Conservation (phyloP, 2,797 vertebrate genomes). For the Diceros bicornis region DNA sequence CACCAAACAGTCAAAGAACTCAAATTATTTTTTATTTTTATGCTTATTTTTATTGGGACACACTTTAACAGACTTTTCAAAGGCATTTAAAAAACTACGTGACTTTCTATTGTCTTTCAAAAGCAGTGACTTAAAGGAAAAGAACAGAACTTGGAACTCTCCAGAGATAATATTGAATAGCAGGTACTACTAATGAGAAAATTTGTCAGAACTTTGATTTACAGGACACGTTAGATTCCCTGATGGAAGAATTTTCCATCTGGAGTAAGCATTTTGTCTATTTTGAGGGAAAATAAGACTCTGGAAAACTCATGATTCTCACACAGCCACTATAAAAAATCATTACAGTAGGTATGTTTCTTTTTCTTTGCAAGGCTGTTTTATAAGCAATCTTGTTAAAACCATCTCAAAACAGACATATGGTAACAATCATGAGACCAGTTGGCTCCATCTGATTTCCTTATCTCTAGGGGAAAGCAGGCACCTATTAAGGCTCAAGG, state of each 20-base stretch:
- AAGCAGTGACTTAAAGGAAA: constrained; percentile 17
- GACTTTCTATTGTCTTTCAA: constrained; percentile 59
- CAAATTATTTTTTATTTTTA: constrained; percentile 38
- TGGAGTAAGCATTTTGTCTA: constrained; percentile 8
- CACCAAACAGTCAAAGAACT: background rate
- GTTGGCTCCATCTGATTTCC: constrained; percentile 1
- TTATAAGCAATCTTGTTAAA: constrained; percentile 56
- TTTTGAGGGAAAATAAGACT: background rate
- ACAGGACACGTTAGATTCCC: background rate
- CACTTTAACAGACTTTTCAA: constrained; percentile 39
- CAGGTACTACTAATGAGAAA: background rate
- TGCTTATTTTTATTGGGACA: constrained; percentile 52
- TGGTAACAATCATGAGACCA: constrained; percentile 20
- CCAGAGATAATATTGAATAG: constrained; percentile 20
- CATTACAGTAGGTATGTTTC: constrained; percentile 23
- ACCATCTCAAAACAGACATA: constrained; percentile 57
- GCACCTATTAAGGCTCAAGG: background rate
- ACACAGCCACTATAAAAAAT: constrained; percentile 32
- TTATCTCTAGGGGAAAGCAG: constrained; percentile 45
- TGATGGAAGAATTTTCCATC: background rate
- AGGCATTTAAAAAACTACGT: background rate
- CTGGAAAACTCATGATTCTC: background rate
- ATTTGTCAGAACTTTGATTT: background rate
- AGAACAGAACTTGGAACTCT: constrained; percentile 16
- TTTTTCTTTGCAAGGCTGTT: constrained; percentile 19